Conservation (phyloP, 2,113 vertebrate genomes). For the Herpetotheres cachinnans region DNA sequence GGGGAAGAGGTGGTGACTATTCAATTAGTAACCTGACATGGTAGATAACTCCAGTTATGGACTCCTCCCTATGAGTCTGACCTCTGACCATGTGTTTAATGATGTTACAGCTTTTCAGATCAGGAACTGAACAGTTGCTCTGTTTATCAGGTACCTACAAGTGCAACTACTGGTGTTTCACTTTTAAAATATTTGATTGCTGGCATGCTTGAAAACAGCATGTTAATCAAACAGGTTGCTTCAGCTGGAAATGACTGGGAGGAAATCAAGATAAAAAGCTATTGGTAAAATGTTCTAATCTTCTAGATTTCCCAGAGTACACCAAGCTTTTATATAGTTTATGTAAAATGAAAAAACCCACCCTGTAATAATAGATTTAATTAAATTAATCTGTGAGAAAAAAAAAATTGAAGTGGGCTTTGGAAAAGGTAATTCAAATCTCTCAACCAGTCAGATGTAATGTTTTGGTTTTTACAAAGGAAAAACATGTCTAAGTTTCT, state of each 20-base stretch:
- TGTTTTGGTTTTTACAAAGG: constrained; percentile 4
- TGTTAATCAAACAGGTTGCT: neutral
- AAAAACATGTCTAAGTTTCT: neutral
- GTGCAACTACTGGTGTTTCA: neutral
- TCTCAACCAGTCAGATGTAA: neutral
- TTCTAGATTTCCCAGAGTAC: neutral
- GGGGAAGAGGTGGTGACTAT: neutral
- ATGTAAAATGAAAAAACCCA: neutral
- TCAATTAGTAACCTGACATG: neutral
- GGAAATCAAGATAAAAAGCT: neutral
- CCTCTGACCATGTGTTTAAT: neutral
- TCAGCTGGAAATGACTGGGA: neutral
- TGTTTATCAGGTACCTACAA: neutral
- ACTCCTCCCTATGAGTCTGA: neutral
- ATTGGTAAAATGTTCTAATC: neutral
- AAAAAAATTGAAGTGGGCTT: neutral
- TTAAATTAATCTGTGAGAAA: neutral
- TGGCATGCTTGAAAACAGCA: neutral
- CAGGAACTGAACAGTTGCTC: neutral
- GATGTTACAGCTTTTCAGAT: neutral
- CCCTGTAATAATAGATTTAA: neutral
- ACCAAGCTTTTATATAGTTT: neutral
- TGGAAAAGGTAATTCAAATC: neutral
- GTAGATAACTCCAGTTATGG: neutral
- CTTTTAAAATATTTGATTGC: neutral